phyloP scores from a whole-genome alignment of 92 coral and sea anemone genomes.

The Zoanthus sociatus region DNA sequence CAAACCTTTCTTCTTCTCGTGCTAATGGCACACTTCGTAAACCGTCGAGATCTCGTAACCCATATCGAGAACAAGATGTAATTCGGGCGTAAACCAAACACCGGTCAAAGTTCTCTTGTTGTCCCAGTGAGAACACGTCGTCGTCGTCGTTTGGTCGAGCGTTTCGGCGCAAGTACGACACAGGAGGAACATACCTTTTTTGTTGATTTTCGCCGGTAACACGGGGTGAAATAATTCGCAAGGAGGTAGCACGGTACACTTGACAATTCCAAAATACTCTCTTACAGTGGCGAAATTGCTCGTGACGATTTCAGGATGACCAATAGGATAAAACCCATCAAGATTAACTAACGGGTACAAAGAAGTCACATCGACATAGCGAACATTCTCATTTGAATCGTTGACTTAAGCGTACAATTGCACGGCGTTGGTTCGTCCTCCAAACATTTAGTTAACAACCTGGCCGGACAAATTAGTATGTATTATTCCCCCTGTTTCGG shows the following conservation, averaged over 20 bases:
- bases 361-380: slow-evolving; percentile 9
- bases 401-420: background rate
- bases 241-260: background rate
- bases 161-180: background rate
- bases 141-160: background rate
- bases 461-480: no score
- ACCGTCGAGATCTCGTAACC: no score
- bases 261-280: background rate
- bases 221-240: background rate
- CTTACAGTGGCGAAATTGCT: background rate
- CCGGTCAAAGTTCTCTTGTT: background rate
- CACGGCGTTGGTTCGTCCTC: slow-evolving; percentile 11
- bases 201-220: background rate
- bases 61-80: no score
- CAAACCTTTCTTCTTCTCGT: no score
- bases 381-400: background rate
- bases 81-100: no score
- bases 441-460: background rate
- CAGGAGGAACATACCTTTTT: background rate
- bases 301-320: slow-evolving; percentile 15
- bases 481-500: no score
- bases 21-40: no score
- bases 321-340: background rate
- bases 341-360: slow-evolving; percentile 3
- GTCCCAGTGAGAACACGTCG: background rate